Conservation (phyloP, 2,797 vertebrate genomes). For the Trachops cirrhosus region DNA sequence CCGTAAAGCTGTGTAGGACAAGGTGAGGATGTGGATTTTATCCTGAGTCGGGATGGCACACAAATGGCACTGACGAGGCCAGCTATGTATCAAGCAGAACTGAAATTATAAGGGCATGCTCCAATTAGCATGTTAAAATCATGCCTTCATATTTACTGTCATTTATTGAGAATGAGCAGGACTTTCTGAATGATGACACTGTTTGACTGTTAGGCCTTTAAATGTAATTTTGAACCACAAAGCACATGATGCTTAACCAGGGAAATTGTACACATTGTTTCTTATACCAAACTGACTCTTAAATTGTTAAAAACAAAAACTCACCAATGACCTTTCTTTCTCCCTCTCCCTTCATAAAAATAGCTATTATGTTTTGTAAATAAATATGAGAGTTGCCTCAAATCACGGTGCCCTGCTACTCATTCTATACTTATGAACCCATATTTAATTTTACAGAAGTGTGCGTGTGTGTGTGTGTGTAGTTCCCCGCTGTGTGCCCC, state of each 20-base stretch:
- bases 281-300: neutral
- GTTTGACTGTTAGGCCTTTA: neutral
- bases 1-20: neutral
- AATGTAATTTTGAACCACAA: neutral
- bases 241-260: neutral
- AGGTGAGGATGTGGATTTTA: neutral
- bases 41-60: neutral
- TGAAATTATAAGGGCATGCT: neutral
- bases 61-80: neutral
- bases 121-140: neutral
- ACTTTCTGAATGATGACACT: neutral
- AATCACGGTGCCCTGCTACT: neutral
- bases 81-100: neutral
- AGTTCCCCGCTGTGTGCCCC: neutral
- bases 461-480: no score
- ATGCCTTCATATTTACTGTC: neutral
- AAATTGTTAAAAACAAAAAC: conserved; percentile 14
- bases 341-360: neutral
- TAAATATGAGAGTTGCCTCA: neutral
- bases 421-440: neutral
- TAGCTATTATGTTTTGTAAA: neutral
- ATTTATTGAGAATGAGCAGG: neutral
- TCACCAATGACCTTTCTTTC: neutral
- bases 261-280: neutral
- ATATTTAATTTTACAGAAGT: neutral